These are phyloP conservation scores for Rhyacophila brunnea DNA, from an alignment of 1,140 invertebrate species.

Conservation along the genomic window DNA sequence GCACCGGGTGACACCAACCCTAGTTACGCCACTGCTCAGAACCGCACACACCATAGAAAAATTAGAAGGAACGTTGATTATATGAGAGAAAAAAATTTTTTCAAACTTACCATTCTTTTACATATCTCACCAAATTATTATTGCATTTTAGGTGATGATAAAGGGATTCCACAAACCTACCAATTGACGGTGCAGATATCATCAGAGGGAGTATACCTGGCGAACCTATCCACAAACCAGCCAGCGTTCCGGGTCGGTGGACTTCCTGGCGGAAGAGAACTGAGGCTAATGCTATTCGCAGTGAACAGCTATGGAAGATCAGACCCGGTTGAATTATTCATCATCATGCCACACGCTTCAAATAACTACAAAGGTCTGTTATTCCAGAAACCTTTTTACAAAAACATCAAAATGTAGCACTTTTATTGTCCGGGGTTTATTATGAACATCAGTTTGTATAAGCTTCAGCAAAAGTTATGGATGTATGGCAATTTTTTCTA, in stretches of 20 bases:
- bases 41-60: too few species aligned
- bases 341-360: slow-evolving; percentile 29
- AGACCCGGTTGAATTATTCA: slow-evolving; percentile 40
- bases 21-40: too few species aligned
- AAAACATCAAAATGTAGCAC: too few species aligned
- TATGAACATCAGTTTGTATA: too few species aligned
- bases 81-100: too few species aligned
- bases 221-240: slow-evolving; percentile 49
- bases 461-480: too few species aligned
- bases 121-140: too few species aligned
- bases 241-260: slow-evolving; percentile 56
- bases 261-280: slow-evolving; percentile 50
- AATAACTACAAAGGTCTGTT: slow-evolving; percentile 25
- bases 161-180: slow-evolving; percentile 79
- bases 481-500: too few species aligned
- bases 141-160: slow-evolving; percentile 58
- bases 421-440: too few species aligned
- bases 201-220: slow-evolving; percentile 46
- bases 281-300: slow-evolving; percentile 59
- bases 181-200: slow-evolving; percentile 66
- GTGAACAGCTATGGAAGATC: slow-evolving; percentile 63
- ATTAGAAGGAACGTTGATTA: too few species aligned
- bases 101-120: too few species aligned
- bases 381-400: neutral
- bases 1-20: too few species aligned